Evolutionary conservation across 92 coral and sea anemone genomes (phyloP).

Genomic region (Parazoanthus atlanticus): DNA sequence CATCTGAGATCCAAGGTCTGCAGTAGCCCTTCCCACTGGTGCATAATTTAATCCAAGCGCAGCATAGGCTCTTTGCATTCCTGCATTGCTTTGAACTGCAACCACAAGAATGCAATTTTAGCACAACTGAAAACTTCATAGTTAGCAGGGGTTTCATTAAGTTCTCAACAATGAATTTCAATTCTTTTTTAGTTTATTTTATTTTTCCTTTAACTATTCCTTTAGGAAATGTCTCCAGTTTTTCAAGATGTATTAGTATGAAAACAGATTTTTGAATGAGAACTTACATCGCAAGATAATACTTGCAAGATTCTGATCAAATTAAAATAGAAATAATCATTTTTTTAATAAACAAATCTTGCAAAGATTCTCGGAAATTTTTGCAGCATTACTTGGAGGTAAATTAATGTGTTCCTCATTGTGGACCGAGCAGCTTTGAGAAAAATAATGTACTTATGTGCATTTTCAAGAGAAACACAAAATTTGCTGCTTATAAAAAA

Average conservation of each 20-base stretch:
- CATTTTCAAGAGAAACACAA: too few species aligned
- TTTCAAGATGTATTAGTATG: too few species aligned
- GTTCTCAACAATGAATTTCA: background rate
- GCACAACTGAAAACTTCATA: background rate
- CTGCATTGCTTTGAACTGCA: constrained; percentile 65
- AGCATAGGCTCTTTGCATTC: constrained; percentile 91
- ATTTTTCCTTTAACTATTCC: background rate
- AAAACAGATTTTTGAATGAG: too few species aligned
- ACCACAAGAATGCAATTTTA: constrained; percentile 12
- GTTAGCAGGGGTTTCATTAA: constrained; percentile 9
- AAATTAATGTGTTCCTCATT: too few species aligned
- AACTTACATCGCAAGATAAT: too few species aligned
- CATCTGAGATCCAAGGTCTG: constrained; percentile 44
- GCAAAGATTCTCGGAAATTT: too few species aligned
- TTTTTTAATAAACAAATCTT: too few species aligned
- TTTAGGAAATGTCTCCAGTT: background rate
- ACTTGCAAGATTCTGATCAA: background rate
- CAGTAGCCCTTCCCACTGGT: constrained; percentile 61
- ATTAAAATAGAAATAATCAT: too few species aligned
- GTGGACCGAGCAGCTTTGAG: too few species aligned
- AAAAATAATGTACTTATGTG: too few species aligned
- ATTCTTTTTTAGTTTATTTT: background rate
- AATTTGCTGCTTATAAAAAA: background rate
- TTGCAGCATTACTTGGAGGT: too few species aligned
- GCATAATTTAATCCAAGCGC: constrained; percentile 84